A percentile compares a stretch with the other conserved stretches of the same genome.
Conservation (phyloP, 2,113 vertebrate genomes). For the Amphiprion percula region DNA sequence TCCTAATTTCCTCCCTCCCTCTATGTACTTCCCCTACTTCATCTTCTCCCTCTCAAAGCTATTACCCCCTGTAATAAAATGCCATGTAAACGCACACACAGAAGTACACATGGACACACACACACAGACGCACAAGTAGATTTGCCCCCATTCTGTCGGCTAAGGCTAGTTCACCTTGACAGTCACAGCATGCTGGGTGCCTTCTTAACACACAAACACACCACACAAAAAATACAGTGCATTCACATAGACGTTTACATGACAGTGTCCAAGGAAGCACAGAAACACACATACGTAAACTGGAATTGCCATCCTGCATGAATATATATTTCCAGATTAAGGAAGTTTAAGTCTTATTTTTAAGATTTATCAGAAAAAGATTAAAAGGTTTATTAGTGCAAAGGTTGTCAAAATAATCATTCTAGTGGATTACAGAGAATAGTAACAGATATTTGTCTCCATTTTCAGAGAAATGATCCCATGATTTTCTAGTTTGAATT, state of each 20-base stretch:
- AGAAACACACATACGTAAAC: not conserved
- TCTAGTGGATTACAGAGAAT: too few species aligned
- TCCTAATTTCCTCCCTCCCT: not conserved
- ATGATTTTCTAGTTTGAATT: too few species aligned
- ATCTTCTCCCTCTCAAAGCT: conserved; percentile 22
- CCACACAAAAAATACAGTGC: not conserved
- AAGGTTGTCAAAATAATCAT: too few species aligned
- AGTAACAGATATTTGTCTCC: too few species aligned
- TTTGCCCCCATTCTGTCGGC: conserved; percentile 72
- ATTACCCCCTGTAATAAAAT: conserved; percentile 37
- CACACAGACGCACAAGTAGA: conserved; percentile 27
- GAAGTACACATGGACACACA: conserved; percentile 27
- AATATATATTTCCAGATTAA: too few species aligned
- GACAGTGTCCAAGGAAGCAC: not conserved
- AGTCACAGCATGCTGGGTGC: conserved; percentile 63
- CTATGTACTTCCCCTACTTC: not conserved
- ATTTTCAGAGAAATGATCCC: too few species aligned
- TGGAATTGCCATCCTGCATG: too few species aligned
- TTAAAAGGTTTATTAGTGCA: not conserved
- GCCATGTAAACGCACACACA: not conserved
- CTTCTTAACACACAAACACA: conserved; percentile 45
- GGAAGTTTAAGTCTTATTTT: too few species aligned
- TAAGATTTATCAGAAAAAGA: not conserved
- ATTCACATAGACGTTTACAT: not conserved
- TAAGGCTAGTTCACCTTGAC: conserved; percentile 70